Evolutionary conservation across 2,888 invertebrate species (phyloP), one percentile per base, ranked within the genome.

Genomic region (Carterocephalus palaemon): DNA sequence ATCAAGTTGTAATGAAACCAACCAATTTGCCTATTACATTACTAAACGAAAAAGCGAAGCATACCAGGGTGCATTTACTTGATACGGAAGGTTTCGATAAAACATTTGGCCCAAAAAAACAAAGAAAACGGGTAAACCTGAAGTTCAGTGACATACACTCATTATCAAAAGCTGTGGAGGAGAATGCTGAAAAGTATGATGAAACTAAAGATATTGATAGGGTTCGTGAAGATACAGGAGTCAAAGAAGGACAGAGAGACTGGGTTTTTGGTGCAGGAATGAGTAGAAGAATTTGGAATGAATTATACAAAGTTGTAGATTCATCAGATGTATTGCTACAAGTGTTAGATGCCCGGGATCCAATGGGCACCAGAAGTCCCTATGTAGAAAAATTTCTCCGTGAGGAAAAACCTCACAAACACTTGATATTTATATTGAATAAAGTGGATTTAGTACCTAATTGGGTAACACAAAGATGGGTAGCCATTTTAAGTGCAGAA

Each of bases 401-500:
- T 64, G 96, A 93, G 41, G 99, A 99, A 70, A 99, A 99, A 69
- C 92, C 95, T 0, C 96, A 98, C 75, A 99, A 99, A 70, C 99
- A 99, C 81, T 83, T 99, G 4, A 94, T 99, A 62, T 97, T 99
- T 69, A 93, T 99, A 41, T 81, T 99, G 45, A 99, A 99, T 76
- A 99, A 99, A 88, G 95, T 96, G 2, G 95, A 96, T 86, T 88
- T 99, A 49, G 96, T 99, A 2, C 99, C 99, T 0, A 96, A 95
- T 13, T 99, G 99, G 98, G 96, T 97, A 0, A 98, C 99, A 53
- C 97, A 99, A 77, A 90, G 96, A 52, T 99, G 99, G 99, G 96
- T 99, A 0, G 94, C 95, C 6, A 93, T 96, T 59, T 88, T 99
- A 4, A 98, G 97, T 70, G 88, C 93, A 7, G 98, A 99, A 71